Base-by-base conservation (phyloP, 2,113 vertebrate species). In the Acanthochromis polyacanthus region DNA sequence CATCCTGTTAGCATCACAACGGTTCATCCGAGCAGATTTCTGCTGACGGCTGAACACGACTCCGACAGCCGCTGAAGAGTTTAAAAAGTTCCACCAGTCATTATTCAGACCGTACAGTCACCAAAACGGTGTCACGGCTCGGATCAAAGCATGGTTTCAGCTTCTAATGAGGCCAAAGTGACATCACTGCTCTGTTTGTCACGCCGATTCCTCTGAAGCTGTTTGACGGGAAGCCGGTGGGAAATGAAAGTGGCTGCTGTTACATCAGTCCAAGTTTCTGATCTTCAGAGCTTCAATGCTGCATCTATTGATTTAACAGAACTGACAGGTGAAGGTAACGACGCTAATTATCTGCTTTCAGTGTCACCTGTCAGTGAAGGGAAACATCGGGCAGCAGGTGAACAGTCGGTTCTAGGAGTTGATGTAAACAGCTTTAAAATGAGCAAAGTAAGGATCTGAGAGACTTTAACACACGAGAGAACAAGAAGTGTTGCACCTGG, bases 201-300 rank as follows among this genome's bases (percentile, higher is more conserved):
- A 56, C 66, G 36, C 4, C 25, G 68, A n/a, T 32, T 9, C 25
- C 19, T 81, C 69, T 63, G 78, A 81, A 81, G 28, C 56, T 22
- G 10, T 19, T 25, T 11, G 10, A 30, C 45, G 17, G 9, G 45
- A 51, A 30, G 45, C 43, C 30, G 40, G 63, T 10, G 46, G 38
- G 22, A 22, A 60, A 4, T 38, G 51, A 62, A 67, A 50, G 48
- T n/a, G 19, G 48, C 17, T 50, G 46, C 15, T 7, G n/a, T 50
- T 11, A 19, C n/a, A 2, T 50, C 17, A 50, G 14, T 15, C 14
- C 3, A 48, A 19, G 16, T n/a, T n/a, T 50, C 19, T 19, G 19
- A 46, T 1, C 32, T 36, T 4, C 40, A 43, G 14, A 3, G 11
- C 15, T 43, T 43, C 40, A 43, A 43, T 4, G 15, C 1, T 43